Percentiles rank a stretch among this genome's conserved stretches.
These are phyloP conservation scores for Catharus bicknelli DNA, from an alignment of 2,113 vertebrate species.

Conservation along the genomic window DNA sequence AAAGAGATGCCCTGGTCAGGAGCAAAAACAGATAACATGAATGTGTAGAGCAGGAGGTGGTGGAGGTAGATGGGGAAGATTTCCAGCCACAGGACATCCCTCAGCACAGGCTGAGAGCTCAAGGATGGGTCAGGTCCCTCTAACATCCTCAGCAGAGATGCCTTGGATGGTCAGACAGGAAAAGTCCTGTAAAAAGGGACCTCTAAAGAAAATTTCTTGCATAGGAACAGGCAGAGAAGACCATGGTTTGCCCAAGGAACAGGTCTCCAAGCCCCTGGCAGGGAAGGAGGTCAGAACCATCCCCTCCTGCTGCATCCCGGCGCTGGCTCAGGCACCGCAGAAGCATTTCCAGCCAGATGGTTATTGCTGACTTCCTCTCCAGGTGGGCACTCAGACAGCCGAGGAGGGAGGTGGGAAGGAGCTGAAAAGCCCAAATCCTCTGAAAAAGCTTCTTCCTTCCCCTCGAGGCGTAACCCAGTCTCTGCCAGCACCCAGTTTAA, in stretches of 20 bases:
- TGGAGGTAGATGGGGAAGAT: background rate
- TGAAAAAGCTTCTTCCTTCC: background rate
- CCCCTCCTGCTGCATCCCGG: background rate
- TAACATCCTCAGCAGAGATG: background rate
- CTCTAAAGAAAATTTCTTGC: background rate
- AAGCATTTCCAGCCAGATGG: background rate
- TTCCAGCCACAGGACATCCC: background rate
- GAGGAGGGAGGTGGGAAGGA: slow-evolving; percentile 22
- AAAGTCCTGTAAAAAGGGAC: background rate
- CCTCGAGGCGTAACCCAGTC: background rate
- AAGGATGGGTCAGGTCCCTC: accelerated
- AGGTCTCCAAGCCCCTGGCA: background rate
- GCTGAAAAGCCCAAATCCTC: slow-evolving; percentile 6
- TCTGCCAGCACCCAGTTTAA: background rate
- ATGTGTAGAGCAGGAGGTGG: too few species aligned
- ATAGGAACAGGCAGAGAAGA: background rate
- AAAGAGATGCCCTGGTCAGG: accelerated
- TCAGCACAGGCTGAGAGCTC: background rate
- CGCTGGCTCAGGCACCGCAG: background rate
- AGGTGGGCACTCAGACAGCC: background rate
- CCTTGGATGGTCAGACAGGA: background rate
- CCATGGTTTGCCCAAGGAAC: background rate
- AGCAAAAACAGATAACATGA: background rate
- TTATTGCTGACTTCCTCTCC: background rate
- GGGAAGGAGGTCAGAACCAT: background rate